Evolutionary conservation across 2,797 vertebrate genomes (phyloP), one percentile per base, ranked within the genome.

Genomic region (Lagocephalus sceleratus): DNA sequence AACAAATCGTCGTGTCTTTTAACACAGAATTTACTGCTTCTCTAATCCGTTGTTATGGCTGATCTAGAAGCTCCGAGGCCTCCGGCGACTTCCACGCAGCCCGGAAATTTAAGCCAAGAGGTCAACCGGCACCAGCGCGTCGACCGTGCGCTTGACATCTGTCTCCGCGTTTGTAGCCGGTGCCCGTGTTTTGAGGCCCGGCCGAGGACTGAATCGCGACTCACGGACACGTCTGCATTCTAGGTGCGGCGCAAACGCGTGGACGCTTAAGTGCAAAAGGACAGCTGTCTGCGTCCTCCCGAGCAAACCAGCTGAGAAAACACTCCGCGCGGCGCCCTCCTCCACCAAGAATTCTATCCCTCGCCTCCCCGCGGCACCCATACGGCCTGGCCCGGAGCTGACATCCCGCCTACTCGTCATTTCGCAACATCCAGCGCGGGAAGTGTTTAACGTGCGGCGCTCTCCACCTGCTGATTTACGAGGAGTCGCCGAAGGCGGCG

Each of bases 281-380:
- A 75, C 6, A 22, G 38, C 50, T 43, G 63, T 60, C 42, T 66
- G 65, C 49, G 20, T 80, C 67, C 62, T 63, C 68, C 46, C 43
- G 51, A 66, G 66, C 19, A 42, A 48, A 70, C 58, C 88, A 90
- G 87, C 86, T 89, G 82, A 88, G 73, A 87, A 84, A 88, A 87
- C 78, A 87, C 52, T 56, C 60, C 54, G 3, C 2, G 10, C 44
- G 6, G 17, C 41, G 10, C 43, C 14, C 10, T 12, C 21, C 40
- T 25, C 12, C 19, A 50, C 44, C 45, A 26, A 3, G 57, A 75
- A 73, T 71, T 70, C 51, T 67, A 54, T 57, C 35, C 3, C 23
- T 76, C 54, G 51, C 20, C 51, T 77, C 67, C 67, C 72, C 71
- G 44, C 8, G 51, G 44, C 51, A 51, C 68, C 64, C 51, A 58